These are phyloP conservation scores for Ariolimax columbianus DNA, from an alignment of 2,888 invertebrate genomes.

Conservation along the genomic window DNA sequence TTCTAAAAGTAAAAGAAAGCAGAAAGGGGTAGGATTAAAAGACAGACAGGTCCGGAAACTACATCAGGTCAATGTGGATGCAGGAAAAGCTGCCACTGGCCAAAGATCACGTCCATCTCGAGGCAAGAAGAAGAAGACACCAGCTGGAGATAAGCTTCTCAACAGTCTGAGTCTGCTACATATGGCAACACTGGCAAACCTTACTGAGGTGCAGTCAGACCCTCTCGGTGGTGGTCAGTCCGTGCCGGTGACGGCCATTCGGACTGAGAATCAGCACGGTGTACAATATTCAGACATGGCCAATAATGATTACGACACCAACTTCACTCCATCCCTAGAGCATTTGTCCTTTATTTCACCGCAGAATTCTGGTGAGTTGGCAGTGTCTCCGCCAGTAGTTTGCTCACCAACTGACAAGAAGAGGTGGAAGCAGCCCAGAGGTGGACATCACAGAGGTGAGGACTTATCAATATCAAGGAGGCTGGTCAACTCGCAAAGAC, in stretches of 20 bases:
- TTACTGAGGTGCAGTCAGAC: constrained; percentile 61
- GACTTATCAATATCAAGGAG: constrained; percentile 14
- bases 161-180: constrained; percentile 71
- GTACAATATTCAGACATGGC: constrained; percentile 39
- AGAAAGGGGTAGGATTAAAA: not conserved
- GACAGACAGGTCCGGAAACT: not conserved
- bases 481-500: constrained; percentile 11
- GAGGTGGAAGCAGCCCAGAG: constrained; percentile 17
- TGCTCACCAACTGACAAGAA: constrained; percentile 67
- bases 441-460: not conserved
- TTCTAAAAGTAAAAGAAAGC: not conserved
- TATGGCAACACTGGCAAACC: constrained; percentile 73
- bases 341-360: constrained; percentile 70
- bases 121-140: constrained; percentile 34
- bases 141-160: constrained; percentile 62
- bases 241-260: constrained; percentile 59
- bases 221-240: constrained; percentile 38
- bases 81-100: constrained; percentile 2
- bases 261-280: constrained; percentile 42
- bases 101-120: constrained; percentile 18
- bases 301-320: not conserved
- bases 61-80: constrained; percentile 4
- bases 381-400: constrained; percentile 69
- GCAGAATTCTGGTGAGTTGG: constrained; percentile 64
- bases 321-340: constrained; percentile 62